A percentile compares a stretch with the other conserved stretches of the same genome.
Conservation (phyloP, 2,888 invertebrate species). For the Julus scandinavius region DNA sequence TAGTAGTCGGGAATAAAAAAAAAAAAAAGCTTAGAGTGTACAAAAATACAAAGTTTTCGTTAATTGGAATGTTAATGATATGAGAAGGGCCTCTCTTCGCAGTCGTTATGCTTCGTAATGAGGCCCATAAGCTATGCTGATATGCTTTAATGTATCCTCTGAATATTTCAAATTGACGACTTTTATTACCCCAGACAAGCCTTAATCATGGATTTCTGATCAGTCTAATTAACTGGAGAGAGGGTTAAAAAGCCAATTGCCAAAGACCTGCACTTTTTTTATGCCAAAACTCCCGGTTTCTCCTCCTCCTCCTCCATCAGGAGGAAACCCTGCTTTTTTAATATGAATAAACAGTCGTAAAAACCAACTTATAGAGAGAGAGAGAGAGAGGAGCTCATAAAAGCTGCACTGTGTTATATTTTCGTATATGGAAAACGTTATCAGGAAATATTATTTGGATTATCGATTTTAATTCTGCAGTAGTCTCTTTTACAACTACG, state of each 20-base stretch:
- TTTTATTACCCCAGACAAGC: slow-evolving; percentile 9
- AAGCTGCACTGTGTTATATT: too few species aligned
- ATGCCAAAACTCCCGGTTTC: too few species aligned
- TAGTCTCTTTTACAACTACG: too few species aligned
- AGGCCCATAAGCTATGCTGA: slow-evolving; percentile 4
- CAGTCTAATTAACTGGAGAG: slow-evolving; percentile 35
- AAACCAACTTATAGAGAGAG: too few species aligned
- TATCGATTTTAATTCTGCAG: too few species aligned
- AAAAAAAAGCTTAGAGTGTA: not conserved
- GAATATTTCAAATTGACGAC: not conserved
- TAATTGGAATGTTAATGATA: slow-evolving; percentile 39
- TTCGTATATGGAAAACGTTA: too few species aligned
- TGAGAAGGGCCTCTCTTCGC: not conserved
- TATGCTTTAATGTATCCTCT: not conserved
- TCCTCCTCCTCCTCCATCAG: too few species aligned
- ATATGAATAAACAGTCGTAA: too few species aligned
- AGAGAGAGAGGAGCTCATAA: too few species aligned
- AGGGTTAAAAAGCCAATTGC: not conserved
- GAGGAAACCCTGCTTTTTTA: too few species aligned
- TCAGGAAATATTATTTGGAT: too few species aligned
- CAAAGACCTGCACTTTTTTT: too few species aligned
- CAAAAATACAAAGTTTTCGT: not conserved
- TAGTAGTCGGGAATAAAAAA: not conserved
- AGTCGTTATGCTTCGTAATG: not conserved
- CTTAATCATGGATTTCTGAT: slow-evolving; percentile 42